phyloP scores from a whole-genome alignment of 2,113 vertebrate species.

The Tamias sibiricus region DNA sequence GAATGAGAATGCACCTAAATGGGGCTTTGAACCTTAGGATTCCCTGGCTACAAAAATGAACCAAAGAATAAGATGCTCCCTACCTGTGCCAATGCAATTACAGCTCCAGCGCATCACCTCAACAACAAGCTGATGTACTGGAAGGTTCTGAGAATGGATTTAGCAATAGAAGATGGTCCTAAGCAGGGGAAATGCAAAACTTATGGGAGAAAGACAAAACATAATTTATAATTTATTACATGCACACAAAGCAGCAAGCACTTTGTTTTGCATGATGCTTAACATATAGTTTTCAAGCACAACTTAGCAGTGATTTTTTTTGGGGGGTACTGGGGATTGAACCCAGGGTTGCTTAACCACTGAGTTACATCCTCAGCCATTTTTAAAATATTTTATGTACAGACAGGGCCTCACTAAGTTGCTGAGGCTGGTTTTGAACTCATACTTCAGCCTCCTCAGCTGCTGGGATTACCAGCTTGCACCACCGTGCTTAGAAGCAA shows the following conservation, averaged over 20 bases:
- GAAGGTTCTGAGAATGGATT: neutral
- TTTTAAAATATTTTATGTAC: no score
- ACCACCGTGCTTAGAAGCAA: neutral
- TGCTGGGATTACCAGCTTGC: neutral
- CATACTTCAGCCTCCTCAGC: neutral
- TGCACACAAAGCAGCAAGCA: neutral
- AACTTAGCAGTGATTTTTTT: neutral
- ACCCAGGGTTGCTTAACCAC: neutral
- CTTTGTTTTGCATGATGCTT: neutral
- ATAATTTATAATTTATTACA: neutral
- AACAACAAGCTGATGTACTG: neutral
- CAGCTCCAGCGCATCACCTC: neutral
- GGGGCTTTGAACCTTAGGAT: neutral
- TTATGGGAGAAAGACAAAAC: neutral
- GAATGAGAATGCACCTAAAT: neutral
- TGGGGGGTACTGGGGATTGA: neutral
- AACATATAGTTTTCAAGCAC: neutral
- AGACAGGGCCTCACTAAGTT: neutral
- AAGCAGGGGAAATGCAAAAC: neutral
- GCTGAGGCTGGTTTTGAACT: neutral
- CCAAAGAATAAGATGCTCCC: neutral
- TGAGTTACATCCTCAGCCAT: neutral
- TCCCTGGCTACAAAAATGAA: neutral
- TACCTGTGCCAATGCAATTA: neutral
- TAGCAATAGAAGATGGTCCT: fast-evolving